Conservation (phyloP, 2,113 vertebrate species). For the Upupa epops region DNA sequence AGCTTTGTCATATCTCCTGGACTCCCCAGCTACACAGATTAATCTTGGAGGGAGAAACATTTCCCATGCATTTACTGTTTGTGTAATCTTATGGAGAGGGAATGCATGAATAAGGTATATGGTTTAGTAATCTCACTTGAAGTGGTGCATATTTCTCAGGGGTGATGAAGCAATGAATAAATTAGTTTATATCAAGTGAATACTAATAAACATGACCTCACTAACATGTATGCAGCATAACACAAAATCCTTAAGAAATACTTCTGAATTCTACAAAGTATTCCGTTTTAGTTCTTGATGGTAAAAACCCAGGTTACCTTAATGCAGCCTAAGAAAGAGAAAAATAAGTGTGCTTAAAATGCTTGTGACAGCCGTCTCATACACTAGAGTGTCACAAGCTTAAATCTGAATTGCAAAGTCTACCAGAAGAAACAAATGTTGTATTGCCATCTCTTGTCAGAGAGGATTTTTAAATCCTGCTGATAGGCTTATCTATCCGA, state of each 20-base stretch:
- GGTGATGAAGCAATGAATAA: slow-evolving; percentile 37
- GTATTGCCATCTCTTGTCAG: slow-evolving; percentile 46
- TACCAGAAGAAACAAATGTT: slow-evolving; percentile 51
- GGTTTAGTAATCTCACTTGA: slow-evolving; percentile 22
- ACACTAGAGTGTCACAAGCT: slow-evolving; percentile 45
- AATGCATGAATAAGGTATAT: background rate
- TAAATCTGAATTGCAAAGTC: slow-evolving; percentile 65
- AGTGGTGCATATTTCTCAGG: background rate
- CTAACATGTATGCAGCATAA: background rate
- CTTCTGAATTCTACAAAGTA: background rate
- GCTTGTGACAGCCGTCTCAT: slow-evolving; percentile 53
- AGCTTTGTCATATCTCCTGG: slow-evolving; percentile 15
- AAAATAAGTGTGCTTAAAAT: slow-evolving; percentile 51
- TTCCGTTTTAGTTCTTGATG: slow-evolving; percentile 12
- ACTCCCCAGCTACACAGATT: slow-evolving; percentile 21
- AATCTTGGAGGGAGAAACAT: slow-evolving; percentile 25
- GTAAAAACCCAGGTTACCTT: slow-evolving; percentile 13
- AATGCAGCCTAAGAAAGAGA: background rate
- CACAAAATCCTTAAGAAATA: background rate
- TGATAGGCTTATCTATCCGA: slow-evolving; percentile 23
- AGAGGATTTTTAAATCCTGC: slow-evolving; percentile 21
- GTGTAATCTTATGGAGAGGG: background rate
- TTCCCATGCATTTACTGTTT: background rate
- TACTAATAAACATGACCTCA: background rate
- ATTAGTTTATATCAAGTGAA: slow-evolving; percentile 1